A percentile compares a stretch with the other conserved stretches of the same genome.
phyloP scores from a whole-genome alignment of 1,140 invertebrate genomes.

The Periplaneta americana region DNA sequence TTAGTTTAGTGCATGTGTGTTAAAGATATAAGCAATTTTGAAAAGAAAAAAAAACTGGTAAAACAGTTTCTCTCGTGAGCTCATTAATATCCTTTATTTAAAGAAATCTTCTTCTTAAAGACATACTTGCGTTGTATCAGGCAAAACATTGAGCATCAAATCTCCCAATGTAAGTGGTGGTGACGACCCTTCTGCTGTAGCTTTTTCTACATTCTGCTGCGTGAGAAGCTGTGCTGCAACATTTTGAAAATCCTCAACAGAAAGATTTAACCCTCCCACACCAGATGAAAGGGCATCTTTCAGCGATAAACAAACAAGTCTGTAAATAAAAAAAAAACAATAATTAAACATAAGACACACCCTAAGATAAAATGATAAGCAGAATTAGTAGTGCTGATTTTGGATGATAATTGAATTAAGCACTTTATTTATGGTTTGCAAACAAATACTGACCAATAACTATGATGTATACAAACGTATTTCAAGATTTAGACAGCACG shows the following conservation, averaged over 20 bases:
- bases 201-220: slow-evolving; percentile 26
- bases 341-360: neutral
- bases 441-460: too few relatives aligned
- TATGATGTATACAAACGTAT: neutral
- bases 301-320: slow-evolving; percentile 38
- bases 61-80: too few relatives aligned
- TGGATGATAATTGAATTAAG: too few relatives aligned
- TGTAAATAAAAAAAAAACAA: slow-evolving; percentile 29
- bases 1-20: too few relatives aligned
- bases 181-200: neutral
- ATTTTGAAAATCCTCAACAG: slow-evolving; percentile 38
- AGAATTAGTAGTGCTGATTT: too few relatives aligned
- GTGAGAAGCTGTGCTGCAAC: slow-evolving; percentile 37
- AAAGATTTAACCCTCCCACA: slow-evolving; percentile 34
- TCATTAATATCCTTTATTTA: neutral
- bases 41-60: too few relatives aligned
- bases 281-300: slow-evolving; percentile 37
- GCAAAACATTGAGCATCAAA: neutral
- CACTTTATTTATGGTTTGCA: too few relatives aligned
- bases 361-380: neutral
- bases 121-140: slow-evolving; percentile 1
- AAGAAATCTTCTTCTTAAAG: neutral
- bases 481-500: neutral
- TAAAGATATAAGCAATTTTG: too few relatives aligned
- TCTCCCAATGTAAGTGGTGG: neutral